Evolutionary conservation across 1,140 invertebrate genomes (phyloP).

Genomic region (Zaprionus kolodkinae): DNA sequence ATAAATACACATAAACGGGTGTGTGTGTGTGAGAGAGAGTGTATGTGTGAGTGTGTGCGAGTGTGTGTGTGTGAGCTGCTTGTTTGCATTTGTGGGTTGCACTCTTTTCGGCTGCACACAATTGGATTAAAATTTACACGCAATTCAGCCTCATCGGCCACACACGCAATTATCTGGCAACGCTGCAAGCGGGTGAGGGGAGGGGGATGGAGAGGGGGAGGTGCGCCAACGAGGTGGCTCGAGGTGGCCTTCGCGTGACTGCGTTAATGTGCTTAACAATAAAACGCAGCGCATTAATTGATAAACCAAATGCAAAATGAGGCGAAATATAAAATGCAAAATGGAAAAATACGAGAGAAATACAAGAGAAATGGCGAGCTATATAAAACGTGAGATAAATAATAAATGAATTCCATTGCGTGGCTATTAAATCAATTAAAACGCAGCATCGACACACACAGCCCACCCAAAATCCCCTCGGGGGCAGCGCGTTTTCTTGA

Average conservation of each 20-base stretch:
- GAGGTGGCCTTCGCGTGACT: constrained; percentile 67
- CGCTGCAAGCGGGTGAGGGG: constrained; percentile 12
- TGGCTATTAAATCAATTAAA: constrained; percentile 53
- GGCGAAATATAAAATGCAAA: constrained; percentile 23
- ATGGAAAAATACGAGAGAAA: background rate
- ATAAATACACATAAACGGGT: constrained; percentile 68
- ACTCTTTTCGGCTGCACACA: constrained; percentile 70
- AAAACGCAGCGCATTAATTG: constrained; percentile 81
- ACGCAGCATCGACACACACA: constrained; percentile 2
- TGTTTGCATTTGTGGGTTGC: constrained; percentile 45
- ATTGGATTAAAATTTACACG: constrained; percentile 82
- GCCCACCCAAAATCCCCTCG: constrained; percentile 14
- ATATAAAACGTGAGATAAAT: constrained; percentile 21
- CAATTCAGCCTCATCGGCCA: constrained; percentile 60
- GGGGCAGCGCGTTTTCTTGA: constrained; percentile 21
- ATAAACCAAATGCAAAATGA: constrained; percentile 65
- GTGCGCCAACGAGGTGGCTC: background rate
- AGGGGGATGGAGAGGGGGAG: background rate
- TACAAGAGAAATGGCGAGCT: background rate
- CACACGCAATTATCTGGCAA: constrained; percentile 74
- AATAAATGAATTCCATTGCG: constrained; percentile 9
- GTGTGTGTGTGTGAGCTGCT: constrained; percentile 31
- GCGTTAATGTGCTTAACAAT: constrained; percentile 83
- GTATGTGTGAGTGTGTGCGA: constrained; percentile 22
- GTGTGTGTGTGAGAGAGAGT: constrained; percentile 15